Percentiles rank a stretch among this genome's conserved stretches.
Evolutionary conservation across 2,113 vertebrate species (phyloP).

Genomic region (Naja naja): DNA sequence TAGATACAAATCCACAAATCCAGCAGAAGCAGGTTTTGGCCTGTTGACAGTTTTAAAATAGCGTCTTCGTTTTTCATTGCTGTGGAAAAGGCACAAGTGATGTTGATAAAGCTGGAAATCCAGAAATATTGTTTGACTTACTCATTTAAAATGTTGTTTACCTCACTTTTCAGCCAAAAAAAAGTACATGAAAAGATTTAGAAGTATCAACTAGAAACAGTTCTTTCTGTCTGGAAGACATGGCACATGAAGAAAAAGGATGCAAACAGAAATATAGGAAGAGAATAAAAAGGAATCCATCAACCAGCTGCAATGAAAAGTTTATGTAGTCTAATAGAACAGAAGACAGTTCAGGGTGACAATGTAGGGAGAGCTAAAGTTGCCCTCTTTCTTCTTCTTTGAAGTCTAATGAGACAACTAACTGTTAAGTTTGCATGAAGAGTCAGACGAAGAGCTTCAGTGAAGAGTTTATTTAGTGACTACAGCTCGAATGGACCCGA

Average conservation of each 20-base stretch:
- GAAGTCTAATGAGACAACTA: not conserved
- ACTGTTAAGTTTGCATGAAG: too few species aligned
- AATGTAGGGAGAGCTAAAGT: not conserved
- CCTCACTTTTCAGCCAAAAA: not conserved
- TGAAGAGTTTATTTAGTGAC: too few species aligned
- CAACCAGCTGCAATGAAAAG: not conserved
- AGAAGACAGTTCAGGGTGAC: not conserved
- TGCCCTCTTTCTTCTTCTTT: not conserved
- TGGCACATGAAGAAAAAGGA: not conserved
- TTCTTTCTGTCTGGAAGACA: not conserved
- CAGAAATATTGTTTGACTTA: not conserved
- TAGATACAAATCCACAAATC: not conserved
- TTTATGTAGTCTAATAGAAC: not conserved
- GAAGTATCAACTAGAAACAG: not conserved
- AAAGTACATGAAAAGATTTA: not conserved
- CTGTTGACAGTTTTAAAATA: not conserved
- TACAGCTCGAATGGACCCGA: too few species aligned
- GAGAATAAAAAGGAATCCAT: not conserved
- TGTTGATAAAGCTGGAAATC: not conserved
- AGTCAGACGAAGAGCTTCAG: too few species aligned
- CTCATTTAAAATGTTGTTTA: not conserved
- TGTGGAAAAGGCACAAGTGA: not conserved
- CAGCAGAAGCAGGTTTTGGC: not conserved
- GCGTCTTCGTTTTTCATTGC: not conserved
- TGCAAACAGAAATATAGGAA: not conserved